Conservation (phyloP, 2,113 vertebrate species). For the Ammospiza nelsoni region DNA sequence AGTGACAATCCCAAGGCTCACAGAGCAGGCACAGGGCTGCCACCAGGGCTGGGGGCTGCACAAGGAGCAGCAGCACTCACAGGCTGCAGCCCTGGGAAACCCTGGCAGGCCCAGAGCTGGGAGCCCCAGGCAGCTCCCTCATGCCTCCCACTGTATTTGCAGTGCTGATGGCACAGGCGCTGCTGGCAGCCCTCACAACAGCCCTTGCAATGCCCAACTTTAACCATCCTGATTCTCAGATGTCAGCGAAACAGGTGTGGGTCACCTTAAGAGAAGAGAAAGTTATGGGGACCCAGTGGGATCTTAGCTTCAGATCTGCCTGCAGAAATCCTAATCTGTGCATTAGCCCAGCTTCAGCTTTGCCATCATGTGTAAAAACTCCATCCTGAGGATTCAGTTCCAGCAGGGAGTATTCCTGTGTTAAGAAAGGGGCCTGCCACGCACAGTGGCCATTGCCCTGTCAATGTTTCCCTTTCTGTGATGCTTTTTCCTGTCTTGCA, state of each 20-base stretch:
- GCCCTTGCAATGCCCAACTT: rapidly evolving
- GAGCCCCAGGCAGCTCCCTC: neutral
- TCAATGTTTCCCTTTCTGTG: neutral
- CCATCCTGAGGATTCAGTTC: neutral
- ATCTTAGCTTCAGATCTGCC: neutral
- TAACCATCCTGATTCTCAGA: neutral
- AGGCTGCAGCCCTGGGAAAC: neutral
- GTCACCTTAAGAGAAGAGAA: neutral
- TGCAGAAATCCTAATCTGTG: neutral
- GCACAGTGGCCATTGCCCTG: neutral
- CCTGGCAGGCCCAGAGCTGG: neutral
- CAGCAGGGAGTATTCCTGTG: neutral
- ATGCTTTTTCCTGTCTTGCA: neutral
- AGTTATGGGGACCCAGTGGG: neutral
- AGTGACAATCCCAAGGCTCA: rapidly evolving
- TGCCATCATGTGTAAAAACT: neutral
- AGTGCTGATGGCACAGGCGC: neutral
- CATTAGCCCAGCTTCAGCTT: neutral
- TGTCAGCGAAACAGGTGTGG: neutral
- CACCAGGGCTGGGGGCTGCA: neutral
- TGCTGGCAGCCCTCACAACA: neutral
- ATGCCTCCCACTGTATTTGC: neutral
- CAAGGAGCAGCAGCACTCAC: neutral
- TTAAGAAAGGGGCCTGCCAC: neutral
- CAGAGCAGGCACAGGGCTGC: neutral